These are phyloP conservation scores for Eretmochelys imbricata DNA, from an alignment of 2,113 vertebrate genomes.

Conservation along the genomic window DNA sequence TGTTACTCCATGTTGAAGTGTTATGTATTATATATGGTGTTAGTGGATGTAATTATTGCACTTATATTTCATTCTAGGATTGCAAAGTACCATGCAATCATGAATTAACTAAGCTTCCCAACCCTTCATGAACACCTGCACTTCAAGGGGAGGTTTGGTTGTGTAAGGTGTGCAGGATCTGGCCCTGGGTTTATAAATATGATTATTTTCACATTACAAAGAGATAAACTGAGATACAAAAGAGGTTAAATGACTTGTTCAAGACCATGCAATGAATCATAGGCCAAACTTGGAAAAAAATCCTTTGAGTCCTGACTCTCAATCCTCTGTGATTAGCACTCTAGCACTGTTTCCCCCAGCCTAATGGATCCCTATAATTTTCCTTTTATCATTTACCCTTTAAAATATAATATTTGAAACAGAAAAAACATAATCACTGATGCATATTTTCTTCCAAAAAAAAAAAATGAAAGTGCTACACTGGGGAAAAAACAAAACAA, in stretches of 20 bases:
- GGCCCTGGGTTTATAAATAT: background rate
- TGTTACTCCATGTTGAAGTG: background rate
- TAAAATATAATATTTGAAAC: background rate
- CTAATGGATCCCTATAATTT: background rate
- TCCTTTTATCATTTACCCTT: background rate
- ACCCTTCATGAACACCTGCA: background rate
- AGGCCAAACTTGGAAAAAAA: background rate
- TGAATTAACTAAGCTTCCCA: background rate
- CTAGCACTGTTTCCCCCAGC: background rate
- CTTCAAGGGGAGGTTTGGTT: background rate
- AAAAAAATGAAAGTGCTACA: background rate
- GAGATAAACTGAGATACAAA: background rate
- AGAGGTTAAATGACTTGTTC: background rate
- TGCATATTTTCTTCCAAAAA: background rate
- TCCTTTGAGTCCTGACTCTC: background rate
- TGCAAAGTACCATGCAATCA: background rate
- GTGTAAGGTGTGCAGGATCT: background rate
- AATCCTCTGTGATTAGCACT: background rate
- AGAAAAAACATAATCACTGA: background rate
- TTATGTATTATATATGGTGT: background rate
- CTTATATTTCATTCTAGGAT: background rate
- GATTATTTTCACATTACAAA: background rate
- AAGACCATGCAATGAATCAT: background rate
- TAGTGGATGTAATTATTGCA: background rate
- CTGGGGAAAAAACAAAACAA: background rate